Conservation (phyloP, 1,140 invertebrate genomes). For the Ephestia elutella region DNA sequence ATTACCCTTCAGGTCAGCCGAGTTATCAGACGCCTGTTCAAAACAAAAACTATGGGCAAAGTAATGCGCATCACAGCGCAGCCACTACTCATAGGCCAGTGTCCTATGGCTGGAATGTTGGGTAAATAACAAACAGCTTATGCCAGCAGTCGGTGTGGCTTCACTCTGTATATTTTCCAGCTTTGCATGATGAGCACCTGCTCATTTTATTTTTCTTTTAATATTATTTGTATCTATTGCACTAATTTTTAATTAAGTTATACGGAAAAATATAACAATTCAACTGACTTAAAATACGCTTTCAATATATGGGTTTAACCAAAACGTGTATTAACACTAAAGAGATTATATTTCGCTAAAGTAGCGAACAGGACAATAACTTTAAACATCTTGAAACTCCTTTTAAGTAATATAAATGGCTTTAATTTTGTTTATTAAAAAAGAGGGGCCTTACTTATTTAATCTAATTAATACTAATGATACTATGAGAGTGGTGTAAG, state of each 20-base stretch:
- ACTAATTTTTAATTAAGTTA: not conserved
- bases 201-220: conserved; percentile 1
- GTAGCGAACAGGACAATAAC: too few relatives aligned
- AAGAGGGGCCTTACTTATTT: too few relatives aligned
- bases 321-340: too few relatives aligned
- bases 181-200: conserved; percentile 27
- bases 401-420: too few relatives aligned
- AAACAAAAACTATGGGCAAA: conserved; percentile 61
- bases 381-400: too few relatives aligned
- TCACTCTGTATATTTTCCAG: conserved; percentile 20
- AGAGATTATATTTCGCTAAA: too few relatives aligned
- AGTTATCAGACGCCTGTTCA: conserved; percentile 37
- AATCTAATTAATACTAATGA: too few relatives aligned
- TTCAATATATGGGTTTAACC: too few relatives aligned
- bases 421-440: too few relatives aligned
- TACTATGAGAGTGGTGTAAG: too few relatives aligned
- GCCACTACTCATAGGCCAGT: conserved; percentile 55
- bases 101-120: conserved; percentile 65
- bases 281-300: too few relatives aligned
- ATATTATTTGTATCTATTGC: not conserved
- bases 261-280: too few relatives aligned
- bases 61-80: conserved; percentile 35
- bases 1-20: conserved; percentile 57
- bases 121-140: conserved; percentile 54
- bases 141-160: conserved; percentile 28